Percentiles rank a stretch among this genome's conserved stretches.
phyloP scores from a whole-genome alignment of 2,113 vertebrate species.

The Craseonycteris thonglongyai region DNA sequence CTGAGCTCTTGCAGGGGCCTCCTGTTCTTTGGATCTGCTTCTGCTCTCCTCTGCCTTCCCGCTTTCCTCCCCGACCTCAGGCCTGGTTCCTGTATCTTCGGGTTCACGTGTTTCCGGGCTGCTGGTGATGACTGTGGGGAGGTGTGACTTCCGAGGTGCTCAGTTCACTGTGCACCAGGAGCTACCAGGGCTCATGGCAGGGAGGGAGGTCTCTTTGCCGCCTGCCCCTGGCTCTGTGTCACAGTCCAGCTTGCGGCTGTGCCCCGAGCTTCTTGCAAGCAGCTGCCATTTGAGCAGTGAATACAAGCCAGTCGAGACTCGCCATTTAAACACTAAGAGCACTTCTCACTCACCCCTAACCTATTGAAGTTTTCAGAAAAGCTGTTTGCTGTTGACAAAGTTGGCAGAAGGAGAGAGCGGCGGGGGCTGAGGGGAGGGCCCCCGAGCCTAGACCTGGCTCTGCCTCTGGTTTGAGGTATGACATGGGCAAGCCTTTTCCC shows the following conservation, averaged over 20 bases:
- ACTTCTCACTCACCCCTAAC: background rate
- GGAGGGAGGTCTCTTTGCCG: background rate
- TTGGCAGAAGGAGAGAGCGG: background rate
- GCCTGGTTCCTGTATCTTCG: background rate
- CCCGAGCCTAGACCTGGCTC: background rate
- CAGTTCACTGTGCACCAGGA: background rate
- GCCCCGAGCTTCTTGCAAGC: background rate
- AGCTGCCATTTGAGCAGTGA: background rate
- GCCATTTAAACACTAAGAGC: background rate
- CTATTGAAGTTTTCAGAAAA: background rate
- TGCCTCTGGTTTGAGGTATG: background rate
- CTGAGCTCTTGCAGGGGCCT: background rate
- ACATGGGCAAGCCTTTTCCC: background rate
- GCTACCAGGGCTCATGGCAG: background rate
- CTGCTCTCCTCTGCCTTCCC: too few species aligned
- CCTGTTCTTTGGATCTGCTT: background rate
- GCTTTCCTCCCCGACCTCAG: background rate
- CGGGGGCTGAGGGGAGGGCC: background rate
- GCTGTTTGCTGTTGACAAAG: background rate
- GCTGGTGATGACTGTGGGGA: background rate
- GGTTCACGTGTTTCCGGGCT: background rate
- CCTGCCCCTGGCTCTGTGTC: background rate
- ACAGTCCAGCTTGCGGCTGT: background rate
- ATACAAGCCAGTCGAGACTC: background rate
- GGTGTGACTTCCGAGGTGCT: background rate